Evolutionary conservation across 2,113 vertebrate species (phyloP).

Genomic region (Erpornis zantholeuca): DNA sequence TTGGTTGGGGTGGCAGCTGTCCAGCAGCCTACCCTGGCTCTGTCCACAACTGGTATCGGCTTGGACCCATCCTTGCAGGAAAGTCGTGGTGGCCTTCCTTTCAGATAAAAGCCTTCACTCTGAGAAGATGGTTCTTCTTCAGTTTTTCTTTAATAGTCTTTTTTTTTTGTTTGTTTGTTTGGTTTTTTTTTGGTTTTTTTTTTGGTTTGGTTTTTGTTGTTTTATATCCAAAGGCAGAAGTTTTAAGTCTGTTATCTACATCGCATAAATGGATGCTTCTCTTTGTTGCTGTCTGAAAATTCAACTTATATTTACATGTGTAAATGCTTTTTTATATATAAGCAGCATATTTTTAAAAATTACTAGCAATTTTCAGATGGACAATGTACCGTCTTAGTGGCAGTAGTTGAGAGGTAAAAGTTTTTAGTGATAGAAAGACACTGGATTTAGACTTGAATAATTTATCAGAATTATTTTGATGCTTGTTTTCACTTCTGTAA

Average conservation of each 20-base stretch:
- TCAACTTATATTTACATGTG: neutral
- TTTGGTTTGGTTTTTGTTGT: neutral
- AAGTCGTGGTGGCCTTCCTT: neutral
- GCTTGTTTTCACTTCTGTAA: neutral
- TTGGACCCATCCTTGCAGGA: neutral
- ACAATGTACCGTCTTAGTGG: neutral
- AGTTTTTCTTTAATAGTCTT: too few species aligned
- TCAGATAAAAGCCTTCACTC: neutral
- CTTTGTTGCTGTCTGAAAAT: neutral
- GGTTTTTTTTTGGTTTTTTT: too few species aligned
- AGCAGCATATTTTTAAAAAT: neutral
- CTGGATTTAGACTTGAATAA: neutral
- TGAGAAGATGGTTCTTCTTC: too few species aligned
- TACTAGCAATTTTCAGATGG: neutral
- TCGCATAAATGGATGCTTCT: neutral
- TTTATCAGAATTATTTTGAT: neutral
- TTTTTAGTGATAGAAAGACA: neutral
- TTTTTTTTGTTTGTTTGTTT: neutral
- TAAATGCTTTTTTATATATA: neutral
- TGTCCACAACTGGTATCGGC: neutral
- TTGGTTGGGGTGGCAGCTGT: neutral
- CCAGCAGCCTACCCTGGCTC: neutral
- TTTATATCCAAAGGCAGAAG: neutral
- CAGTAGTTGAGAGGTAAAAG: neutral
- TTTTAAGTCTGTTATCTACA: neutral